phyloP scores from a whole-genome alignment of 2,888 invertebrate species.

The Sepioteuthis lessoniana region DNA sequence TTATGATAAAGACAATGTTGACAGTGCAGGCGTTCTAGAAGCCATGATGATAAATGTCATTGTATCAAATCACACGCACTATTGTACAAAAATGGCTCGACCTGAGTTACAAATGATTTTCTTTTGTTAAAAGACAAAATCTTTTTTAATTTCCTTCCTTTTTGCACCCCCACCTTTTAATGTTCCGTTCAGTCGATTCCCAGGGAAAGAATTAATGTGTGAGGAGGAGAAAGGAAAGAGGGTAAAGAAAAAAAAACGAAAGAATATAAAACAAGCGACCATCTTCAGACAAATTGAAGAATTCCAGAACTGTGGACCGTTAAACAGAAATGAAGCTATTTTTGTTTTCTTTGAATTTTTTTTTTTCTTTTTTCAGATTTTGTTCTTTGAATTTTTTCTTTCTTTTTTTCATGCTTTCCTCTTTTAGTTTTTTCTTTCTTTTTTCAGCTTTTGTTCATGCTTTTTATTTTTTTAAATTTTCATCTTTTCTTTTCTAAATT shows the following conservation, averaged over 20 bases:
- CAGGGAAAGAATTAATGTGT: background rate
- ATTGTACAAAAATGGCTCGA: background rate
- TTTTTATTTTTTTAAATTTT: background rate
- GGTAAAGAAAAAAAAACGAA: background rate
- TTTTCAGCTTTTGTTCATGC: background rate
- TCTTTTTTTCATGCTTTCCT: background rate
- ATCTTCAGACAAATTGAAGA: background rate
- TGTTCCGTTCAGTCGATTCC: background rate
- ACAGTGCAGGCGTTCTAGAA: background rate
- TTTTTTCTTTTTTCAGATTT: background rate
- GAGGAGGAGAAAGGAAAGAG: background rate
- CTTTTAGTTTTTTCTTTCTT: background rate
- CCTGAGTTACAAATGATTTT: background rate
- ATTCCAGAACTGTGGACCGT: background rate
- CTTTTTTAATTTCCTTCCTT: constrained; percentile 17
- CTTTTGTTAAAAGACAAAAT: background rate
- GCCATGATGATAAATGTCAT: background rate
- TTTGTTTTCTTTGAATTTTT: background rate
- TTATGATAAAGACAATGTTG: background rate
- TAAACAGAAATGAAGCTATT: constrained; percentile 2
- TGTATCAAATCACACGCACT: background rate
- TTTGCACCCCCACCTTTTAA: background rate
- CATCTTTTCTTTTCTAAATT: background rate
- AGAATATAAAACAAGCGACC: background rate
- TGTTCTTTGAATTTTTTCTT: background rate